Conservation (phyloP, 2,888 invertebrate genomes). For the Brachyptera risi region DNA sequence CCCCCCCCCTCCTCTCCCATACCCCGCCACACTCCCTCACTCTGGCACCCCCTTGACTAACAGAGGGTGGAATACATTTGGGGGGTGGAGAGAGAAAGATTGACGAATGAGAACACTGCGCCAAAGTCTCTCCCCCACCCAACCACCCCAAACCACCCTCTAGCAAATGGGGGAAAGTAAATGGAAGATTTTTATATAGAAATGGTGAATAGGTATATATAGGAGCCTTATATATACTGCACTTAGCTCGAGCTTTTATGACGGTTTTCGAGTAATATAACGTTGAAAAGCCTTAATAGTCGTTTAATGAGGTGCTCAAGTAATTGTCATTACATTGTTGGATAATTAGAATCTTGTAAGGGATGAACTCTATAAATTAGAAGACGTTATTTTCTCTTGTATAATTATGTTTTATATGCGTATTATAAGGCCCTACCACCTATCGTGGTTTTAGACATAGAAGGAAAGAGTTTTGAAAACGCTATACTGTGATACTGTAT, state of each 20-base stretch:
- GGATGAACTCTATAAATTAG: too few relatives aligned
- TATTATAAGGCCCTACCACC: too few relatives aligned
- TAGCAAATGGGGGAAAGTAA: not conserved
- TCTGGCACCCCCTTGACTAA: slow-evolving; percentile 1
- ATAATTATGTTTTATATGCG: too few relatives aligned
- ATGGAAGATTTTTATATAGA: slow-evolving; percentile 6
- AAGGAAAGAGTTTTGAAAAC: too few relatives aligned
- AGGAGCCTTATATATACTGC: too few relatives aligned
- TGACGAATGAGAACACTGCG: slow-evolving; percentile 24
- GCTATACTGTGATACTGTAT: too few relatives aligned
- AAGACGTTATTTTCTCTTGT: too few relatives aligned
- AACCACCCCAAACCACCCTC: not conserved
- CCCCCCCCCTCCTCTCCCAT: slow-evolving; percentile 2
- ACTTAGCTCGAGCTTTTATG: too few relatives aligned
- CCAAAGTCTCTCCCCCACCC: not conserved
- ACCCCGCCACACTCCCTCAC: not conserved
- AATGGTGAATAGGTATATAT: slow-evolving; percentile 17
- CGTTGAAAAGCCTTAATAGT: not conserved
- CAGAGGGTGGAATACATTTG: slow-evolving; percentile 9
- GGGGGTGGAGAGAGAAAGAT: slow-evolving; percentile 22
- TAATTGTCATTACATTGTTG: slow-evolving; percentile 2
- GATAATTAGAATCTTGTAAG: too few relatives aligned
- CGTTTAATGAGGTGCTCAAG: slow-evolving; percentile 6
- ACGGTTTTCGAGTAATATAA: too few relatives aligned
- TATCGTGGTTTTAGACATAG: too few relatives aligned